Conservation (phyloP, 2,113 vertebrate genomes). For the Euleptes europaea region DNA sequence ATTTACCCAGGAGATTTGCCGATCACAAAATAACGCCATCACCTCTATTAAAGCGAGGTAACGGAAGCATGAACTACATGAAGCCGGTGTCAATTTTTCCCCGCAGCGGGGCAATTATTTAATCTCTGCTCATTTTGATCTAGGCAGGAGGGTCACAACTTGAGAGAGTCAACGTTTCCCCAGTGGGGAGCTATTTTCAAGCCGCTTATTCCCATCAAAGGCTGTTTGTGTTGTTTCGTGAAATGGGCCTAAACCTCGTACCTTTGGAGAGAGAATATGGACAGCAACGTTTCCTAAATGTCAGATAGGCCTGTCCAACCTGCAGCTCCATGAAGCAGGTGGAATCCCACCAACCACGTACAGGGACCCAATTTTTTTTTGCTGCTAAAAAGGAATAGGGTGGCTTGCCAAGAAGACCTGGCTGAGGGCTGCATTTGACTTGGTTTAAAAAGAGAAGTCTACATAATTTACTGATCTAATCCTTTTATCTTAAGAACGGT, state of each 20-base stretch:
- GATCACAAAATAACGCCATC: constrained; percentile 16
- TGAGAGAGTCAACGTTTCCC: background rate
- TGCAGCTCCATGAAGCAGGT: too few relatives aligned
- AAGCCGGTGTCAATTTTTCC: background rate
- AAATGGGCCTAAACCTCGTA: background rate
- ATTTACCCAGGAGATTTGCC: background rate
- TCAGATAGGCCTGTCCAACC: background rate
- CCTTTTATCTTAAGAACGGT: too few relatives aligned
- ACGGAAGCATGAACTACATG: background rate
- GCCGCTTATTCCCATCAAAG: background rate
- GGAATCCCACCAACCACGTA: background rate
- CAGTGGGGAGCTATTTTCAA: background rate
- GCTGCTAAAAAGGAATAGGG: too few relatives aligned
- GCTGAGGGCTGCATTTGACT: too few relatives aligned
- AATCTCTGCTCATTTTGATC: background rate
- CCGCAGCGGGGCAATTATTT: background rate
- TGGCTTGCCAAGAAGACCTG: too few relatives aligned
- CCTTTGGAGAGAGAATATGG: background rate
- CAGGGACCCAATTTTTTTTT: too few relatives aligned
- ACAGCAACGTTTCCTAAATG: background rate
- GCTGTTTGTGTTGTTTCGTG: background rate
- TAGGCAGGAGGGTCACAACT: background rate
- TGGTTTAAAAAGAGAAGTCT: too few relatives aligned
- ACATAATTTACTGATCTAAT: too few relatives aligned
- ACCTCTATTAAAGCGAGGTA: background rate